Percentiles rank a stretch among this genome's conserved stretches.
phyloP scores from a whole-genome alignment of 2,797 vertebrate genomes.

The Sparidentex hasta region DNA sequence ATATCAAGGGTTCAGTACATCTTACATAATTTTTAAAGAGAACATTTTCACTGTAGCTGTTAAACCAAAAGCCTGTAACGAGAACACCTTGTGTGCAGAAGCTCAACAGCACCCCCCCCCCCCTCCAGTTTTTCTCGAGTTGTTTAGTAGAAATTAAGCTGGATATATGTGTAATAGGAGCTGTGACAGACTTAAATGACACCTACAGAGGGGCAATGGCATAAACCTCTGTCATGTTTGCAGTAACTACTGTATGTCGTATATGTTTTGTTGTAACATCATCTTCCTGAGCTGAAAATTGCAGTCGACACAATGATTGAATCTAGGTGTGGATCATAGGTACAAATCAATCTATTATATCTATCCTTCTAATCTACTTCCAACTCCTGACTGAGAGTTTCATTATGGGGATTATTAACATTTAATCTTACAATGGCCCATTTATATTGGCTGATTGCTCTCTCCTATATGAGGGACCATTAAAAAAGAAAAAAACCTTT shows the following conservation, averaged over 20 bases:
- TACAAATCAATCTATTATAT: background rate
- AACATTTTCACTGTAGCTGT: too few species aligned
- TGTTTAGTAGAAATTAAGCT: too few species aligned
- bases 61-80: too few species aligned
- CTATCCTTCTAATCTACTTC: conserved; percentile 12
- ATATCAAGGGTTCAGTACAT: too few species aligned
- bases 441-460: conserved; percentile 4
- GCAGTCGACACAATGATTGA: conserved; percentile 17
- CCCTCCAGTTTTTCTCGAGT: too few species aligned
- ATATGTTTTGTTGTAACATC: background rate
- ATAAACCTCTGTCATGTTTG: background rate
- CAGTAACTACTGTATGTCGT: background rate
- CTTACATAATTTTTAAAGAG: too few species aligned
- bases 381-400: conserved; percentile 27
- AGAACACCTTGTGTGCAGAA: too few species aligned
- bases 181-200: background rate
- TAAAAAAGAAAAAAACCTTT: background rate
- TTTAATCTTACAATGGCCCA: conserved; percentile 18
- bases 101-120: too few species aligned
- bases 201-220: background rate
- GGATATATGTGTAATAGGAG: background rate
- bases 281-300: background rate
- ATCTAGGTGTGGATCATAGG: background rate
- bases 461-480: conserved; percentile 2
- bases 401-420: conserved; percentile 13